These are phyloP conservation scores for Tachycineta bicolor DNA, from an alignment of 2,113 vertebrate genomes.

Conservation along the genomic window DNA sequence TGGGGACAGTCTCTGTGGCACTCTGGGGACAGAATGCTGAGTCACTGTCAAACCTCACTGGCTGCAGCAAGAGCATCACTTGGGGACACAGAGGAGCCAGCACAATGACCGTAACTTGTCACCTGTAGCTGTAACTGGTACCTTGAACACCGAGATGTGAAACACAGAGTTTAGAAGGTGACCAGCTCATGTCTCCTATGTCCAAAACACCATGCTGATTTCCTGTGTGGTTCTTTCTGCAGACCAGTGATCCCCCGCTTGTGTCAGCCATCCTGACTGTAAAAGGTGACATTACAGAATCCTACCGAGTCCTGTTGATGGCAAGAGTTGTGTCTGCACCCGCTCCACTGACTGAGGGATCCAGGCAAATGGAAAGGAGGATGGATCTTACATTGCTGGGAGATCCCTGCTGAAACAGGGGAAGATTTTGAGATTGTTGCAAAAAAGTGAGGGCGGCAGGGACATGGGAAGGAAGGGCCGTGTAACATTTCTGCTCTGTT, in stretches of 20 bases:
- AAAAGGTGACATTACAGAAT: conserved; percentile 77
- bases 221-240: conserved; percentile 18
- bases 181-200: neutral
- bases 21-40: neutral
- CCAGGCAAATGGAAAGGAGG: neutral
- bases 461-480: neutral
- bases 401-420: neutral
- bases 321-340: conserved; percentile 53
- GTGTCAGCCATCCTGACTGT: conserved; percentile 79
- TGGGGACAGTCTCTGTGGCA: neutral
- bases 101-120: neutral
- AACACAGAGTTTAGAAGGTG: neutral
- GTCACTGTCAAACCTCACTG: neutral
- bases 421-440: neutral
- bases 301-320: conserved; percentile 75
- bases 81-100: neutral
- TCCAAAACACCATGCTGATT: neutral
- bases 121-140: neutral
- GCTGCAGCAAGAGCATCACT: neutral
- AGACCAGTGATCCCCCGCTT: conserved; percentile 79
- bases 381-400: neutral
- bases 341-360: neutral
- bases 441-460: neutral
- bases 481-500: neutral
- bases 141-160: neutral